Evolutionary conservation across 2,113 vertebrate genomes (phyloP).

Genomic region (Hemiprocne comata): DNA sequence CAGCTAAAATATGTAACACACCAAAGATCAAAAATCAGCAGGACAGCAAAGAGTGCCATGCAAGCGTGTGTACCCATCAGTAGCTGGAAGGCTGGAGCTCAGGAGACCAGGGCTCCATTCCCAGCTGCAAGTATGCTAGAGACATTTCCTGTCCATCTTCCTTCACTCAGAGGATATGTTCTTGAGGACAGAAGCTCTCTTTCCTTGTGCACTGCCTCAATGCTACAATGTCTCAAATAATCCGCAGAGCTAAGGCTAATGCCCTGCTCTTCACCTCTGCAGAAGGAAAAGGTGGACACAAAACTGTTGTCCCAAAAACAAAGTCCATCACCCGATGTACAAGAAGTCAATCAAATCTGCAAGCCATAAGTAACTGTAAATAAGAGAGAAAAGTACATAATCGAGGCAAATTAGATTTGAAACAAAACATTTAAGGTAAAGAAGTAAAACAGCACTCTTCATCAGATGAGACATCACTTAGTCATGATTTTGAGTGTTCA

Average conservation of each 20-base stretch:
- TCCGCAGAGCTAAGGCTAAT: neutral
- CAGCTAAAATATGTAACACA: neutral
- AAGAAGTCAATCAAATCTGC: neutral
- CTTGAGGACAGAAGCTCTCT: neutral
- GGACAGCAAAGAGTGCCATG: neutral
- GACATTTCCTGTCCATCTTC: neutral
- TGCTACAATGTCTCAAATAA: neutral
- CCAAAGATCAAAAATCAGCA: neutral
- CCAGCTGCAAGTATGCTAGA: neutral
- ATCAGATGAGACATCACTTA: constrained; percentile 38
- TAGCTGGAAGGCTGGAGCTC: neutral
- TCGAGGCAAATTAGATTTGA: constrained; percentile 30
- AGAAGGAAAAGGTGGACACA: neutral
- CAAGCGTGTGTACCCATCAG: neutral
- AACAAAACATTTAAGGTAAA: constrained; percentile 25
- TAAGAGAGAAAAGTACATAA: neutral
- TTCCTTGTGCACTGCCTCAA: neutral
- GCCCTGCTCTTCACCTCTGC: neutral
- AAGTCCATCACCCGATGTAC: no score
- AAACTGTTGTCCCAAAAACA: no score
- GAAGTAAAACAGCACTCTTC: constrained; percentile 1
- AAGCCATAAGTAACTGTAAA: neutral
- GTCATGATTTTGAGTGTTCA: constrained; percentile 39
- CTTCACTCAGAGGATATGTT: neutral
- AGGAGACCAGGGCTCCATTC: neutral